phyloP scores from a whole-genome alignment of 2,113 vertebrate species.

The Aplodontia rufa region DNA sequence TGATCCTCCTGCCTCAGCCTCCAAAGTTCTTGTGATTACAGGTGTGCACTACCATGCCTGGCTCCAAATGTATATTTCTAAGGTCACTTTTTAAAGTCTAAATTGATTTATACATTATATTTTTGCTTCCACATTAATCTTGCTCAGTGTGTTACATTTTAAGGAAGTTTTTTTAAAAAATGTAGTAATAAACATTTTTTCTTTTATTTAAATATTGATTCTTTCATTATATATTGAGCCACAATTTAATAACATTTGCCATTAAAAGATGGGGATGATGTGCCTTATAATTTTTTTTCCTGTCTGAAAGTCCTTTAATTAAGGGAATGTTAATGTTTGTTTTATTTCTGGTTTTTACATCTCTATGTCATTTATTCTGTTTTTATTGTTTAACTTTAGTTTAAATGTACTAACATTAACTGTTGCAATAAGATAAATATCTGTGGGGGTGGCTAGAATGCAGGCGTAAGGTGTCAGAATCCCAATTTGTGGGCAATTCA shows the following conservation, averaged over 20 bases:
- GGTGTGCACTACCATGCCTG: too few species aligned
- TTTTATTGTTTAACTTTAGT: background rate
- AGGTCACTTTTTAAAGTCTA: constrained; percentile 52
- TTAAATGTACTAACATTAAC: background rate
- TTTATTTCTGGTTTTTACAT: background rate
- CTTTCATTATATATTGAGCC: constrained; percentile 40
- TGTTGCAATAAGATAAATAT: background rate
- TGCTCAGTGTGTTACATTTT: background rate
- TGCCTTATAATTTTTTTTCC: background rate
- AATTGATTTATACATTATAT: background rate
- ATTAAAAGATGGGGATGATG: background rate
- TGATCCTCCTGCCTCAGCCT: too few species aligned
- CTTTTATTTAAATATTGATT: constrained; percentile 25
- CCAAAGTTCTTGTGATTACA: too few species aligned
- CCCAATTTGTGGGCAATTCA: background rate
- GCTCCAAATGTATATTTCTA: constrained; percentile 18
- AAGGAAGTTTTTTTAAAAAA: constrained; percentile 21
- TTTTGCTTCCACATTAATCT: constrained; percentile 10
- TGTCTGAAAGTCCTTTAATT: background rate
- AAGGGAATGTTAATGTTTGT: background rate
- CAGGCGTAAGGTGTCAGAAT: background rate
- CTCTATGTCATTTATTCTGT: background rate
- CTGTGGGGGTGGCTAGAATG: background rate
- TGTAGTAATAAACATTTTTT: background rate
- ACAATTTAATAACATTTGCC: background rate